Base-by-base conservation (phyloP, 2,888 invertebrate species). In the Perithous albicinctus region DNA sequence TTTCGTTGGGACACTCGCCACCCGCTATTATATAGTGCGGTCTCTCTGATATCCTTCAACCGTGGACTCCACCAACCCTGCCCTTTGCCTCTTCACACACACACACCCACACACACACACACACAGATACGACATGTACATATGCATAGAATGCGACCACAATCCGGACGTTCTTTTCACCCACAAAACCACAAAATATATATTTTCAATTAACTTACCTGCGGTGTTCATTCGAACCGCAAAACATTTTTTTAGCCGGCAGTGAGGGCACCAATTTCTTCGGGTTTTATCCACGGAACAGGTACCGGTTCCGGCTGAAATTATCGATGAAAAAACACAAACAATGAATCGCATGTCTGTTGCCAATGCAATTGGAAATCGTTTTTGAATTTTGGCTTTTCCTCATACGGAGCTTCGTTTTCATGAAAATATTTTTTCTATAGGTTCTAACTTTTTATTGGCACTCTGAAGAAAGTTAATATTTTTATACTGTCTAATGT, bases 241-340 rank as follows among this genome's bases (percentile, higher is more conserved):
- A 84, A 97, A 95, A 88, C 97, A 98, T 87, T 96, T 96, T 89
- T 96, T 95, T 15, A 97, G 93, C 43, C 97, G 94, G 89, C 97
- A 98, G 88, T 95, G 96, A 0, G 97, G 97, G 91, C 97, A 98
- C 97, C 97, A 97, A 92, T 98, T 98, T 83, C 97, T 93, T 67
- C 97, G 93, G 0, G 96, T 95, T 93, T 97, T 97, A 92, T 98
- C 97, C 66, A 98, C 94, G 0, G 95, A 93, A 89, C 97, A 98
- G 78, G 94, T 94, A 12, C 96, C 96, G 80, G 95, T 95, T 0
- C 96, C 96, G 81, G 96, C 96, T 96, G 88, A 48, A 87, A 91
- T n/a, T 75, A 26, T 59, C 43, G 29, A 69, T 41, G 32, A 43
- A 5, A 43, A n/a, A 43, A 15, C 0, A 15, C 15, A 4, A 43